These are phyloP conservation scores for Sebastes oblongus DNA, from an alignment of 2,797 vertebrate species.

Conservation along the genomic window DNA sequence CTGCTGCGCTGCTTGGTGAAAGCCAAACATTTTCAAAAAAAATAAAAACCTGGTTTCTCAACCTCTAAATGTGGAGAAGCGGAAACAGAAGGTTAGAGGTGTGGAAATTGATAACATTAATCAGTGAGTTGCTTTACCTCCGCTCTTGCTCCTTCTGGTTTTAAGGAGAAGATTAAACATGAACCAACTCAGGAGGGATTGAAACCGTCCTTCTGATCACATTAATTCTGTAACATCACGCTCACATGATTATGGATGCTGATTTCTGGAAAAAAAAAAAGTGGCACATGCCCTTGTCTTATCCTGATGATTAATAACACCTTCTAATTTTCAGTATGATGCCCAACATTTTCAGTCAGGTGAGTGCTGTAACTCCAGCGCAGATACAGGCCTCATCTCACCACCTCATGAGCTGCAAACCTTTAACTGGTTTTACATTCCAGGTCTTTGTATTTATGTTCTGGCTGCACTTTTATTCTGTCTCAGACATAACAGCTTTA, in stretches of 20 bases:
- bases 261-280: slow-evolving; percentile 38
- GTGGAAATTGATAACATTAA: slow-evolving; percentile 76
- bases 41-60: slow-evolving; percentile 1
- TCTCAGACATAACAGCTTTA: slow-evolving; percentile 58
- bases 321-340: slow-evolving; percentile 26
- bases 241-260: slow-evolving; percentile 57
- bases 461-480: neutral
- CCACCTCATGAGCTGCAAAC: neutral
- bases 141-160: slow-evolving; percentile 55
- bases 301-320: slow-evolving; percentile 59
- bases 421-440: neutral
- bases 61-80: slow-evolving; percentile 45
- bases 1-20: slow-evolving; percentile 26
- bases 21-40: slow-evolving; percentile 26
- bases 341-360: slow-evolving; percentile 2
- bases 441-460: slow-evolving; percentile 8
- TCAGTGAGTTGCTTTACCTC: slow-evolving; percentile 53
- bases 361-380: neutral
- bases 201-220: slow-evolving; percentile 68
- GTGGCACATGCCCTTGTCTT: slow-evolving; percentile 32
- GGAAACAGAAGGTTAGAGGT: slow-evolving; percentile 70
- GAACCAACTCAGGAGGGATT: slow-evolving; percentile 51
- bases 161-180: slow-evolving; percentile 72
- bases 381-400: neutral
- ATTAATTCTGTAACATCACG: slow-evolving; percentile 66